phyloP scores from a whole-genome alignment of 2,797 vertebrate genomes.

The Myoxocephalus aenaeus region DNA sequence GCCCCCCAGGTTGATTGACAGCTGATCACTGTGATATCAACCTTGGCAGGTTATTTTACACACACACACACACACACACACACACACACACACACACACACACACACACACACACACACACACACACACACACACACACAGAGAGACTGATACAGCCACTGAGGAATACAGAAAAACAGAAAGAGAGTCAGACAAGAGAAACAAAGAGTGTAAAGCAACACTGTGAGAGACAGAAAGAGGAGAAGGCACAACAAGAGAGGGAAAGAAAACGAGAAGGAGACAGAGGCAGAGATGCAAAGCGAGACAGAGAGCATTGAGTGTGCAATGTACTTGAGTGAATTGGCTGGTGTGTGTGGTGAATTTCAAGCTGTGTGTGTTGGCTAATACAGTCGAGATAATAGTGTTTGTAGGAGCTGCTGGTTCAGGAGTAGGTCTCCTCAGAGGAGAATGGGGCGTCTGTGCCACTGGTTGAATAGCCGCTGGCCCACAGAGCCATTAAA shows the following conservation, averaged over 20 bases:
- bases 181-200: constrained; percentile 6
- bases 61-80: too few relatives aligned
- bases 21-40: constrained; percentile 60
- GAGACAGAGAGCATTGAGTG: constrained; percentile 28
- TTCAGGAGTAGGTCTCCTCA: constrained; percentile 30
- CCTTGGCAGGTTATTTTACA: constrained; percentile 60
- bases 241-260: neutral
- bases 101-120: too few relatives aligned
- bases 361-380: constrained; percentile 30
- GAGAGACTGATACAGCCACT: constrained; percentile 4
- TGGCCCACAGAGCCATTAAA: constrained; percentile 64
- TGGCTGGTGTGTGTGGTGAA: constrained; percentile 24
- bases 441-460: constrained; percentile 18
- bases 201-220: constrained; percentile 9
- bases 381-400: constrained; percentile 3
- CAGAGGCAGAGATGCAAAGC: constrained; percentile 23
- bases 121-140: too few relatives aligned
- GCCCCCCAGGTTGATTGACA: constrained; percentile 60
- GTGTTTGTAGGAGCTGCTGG: neutral
- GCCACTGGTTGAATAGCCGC: constrained; percentile 37
- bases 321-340: constrained; percentile 19
- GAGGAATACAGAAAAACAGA: constrained; percentile 8
- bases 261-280: neutral
- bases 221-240: constrained; percentile 20
- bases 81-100: too few relatives aligned